Evolutionary conservation across 1,140 invertebrate genomes (phyloP).

Genomic region (Bombus soroeensis): DNA sequence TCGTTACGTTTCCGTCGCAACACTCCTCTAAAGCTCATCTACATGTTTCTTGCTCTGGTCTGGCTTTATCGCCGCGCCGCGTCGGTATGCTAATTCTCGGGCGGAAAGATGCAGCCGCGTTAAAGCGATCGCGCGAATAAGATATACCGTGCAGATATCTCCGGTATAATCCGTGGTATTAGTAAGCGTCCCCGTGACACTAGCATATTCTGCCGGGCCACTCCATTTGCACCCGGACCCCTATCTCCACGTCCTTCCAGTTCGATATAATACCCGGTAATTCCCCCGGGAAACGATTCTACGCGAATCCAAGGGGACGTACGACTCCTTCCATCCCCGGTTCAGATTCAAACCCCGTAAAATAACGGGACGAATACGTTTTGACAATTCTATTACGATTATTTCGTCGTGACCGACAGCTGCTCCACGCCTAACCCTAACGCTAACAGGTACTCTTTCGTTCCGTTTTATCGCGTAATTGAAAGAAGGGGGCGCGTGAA

Average conservation of each 20-base stretch:
- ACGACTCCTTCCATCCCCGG: constrained; percentile 69
- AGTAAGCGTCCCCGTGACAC: constrained; percentile 70
- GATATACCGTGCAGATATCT: constrained; percentile 69
- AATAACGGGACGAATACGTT: constrained; percentile 81
- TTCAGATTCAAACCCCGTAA: constrained; percentile 77
- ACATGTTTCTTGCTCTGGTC: constrained; percentile 44
- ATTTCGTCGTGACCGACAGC: constrained; percentile 77
- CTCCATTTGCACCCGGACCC: constrained; percentile 70
- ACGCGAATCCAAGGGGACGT: constrained; percentile 74
- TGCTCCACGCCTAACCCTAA: constrained; percentile 65
- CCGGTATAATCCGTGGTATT: constrained; percentile 69
- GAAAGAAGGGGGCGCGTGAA: background rate
- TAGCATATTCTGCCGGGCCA: constrained; percentile 67
- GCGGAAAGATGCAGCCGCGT: constrained; percentile 60
- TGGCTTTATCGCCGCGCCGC: constrained; percentile 51
- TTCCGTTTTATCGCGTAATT: constrained; percentile 53
- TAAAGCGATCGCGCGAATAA: constrained; percentile 67
- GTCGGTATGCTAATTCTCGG: constrained; percentile 56
- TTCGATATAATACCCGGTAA: constrained; percentile 80
- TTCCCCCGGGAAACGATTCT: constrained; percentile 80
- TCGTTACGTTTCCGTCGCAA: constrained; percentile 17
- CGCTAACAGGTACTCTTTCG: constrained; percentile 21
- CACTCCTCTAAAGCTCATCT: constrained; percentile 26
- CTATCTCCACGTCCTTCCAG: constrained; percentile 72
- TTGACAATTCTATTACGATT: constrained; percentile 83